Conservation (phyloP, 2,113 vertebrate species). For the Tetrao urogallus region DNA sequence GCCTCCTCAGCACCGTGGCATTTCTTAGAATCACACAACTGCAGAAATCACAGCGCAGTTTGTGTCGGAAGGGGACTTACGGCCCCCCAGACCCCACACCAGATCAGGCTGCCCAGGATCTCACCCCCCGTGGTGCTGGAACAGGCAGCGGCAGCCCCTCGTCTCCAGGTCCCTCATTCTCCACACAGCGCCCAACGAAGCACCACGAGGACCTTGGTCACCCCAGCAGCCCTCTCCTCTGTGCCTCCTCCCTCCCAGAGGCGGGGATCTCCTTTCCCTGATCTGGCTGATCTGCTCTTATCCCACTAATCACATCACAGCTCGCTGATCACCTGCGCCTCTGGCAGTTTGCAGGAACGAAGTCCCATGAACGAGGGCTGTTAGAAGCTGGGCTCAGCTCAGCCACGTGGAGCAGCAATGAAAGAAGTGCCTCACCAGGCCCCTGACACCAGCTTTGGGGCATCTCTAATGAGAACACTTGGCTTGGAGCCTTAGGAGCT, state of each 20-base stretch:
- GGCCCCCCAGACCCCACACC: too few relatives aligned
- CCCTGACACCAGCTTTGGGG: accelerated
- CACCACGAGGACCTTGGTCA: not conserved
- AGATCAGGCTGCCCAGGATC: too few relatives aligned
- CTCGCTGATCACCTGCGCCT: not conserved
- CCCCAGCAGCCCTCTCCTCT: not conserved
- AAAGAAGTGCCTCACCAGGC: not conserved
- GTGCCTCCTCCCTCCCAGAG: accelerated
- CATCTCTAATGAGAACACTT: not conserved
- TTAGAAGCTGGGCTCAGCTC: not conserved
- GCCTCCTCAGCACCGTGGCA: not conserved
- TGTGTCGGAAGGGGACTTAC: not conserved
- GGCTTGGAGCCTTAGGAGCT: not conserved
- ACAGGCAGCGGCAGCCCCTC: too few relatives aligned
- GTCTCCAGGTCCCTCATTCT: too few relatives aligned
- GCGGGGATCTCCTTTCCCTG: not conserved
- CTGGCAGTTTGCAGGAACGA: not conserved
- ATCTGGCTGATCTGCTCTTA: conserved; percentile 25
- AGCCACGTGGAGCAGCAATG: not conserved
- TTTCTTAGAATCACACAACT: not conserved
- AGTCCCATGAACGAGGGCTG: not conserved
- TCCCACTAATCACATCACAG: conserved; percentile 5
- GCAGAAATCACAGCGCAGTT: not conserved
- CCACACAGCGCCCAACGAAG: too few relatives aligned
- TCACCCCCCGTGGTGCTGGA: too few relatives aligned